phyloP scores from a whole-genome alignment of 2,797 vertebrate genomes.

The Margarornis squamiger region DNA sequence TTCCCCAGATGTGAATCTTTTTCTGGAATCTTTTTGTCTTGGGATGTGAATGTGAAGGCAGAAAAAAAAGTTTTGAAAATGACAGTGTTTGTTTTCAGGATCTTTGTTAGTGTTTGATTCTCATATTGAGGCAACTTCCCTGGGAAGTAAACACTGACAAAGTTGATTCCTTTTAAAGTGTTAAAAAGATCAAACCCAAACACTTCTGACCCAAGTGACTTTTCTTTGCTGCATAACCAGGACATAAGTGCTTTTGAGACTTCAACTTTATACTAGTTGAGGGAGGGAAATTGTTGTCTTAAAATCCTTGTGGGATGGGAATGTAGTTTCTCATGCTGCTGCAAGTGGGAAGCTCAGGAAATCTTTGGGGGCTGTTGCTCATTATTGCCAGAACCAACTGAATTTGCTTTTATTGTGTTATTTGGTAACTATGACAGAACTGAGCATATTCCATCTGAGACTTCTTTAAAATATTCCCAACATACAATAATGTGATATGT shows the following conservation, averaged over 20 bases:
- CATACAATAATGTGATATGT: neutral
- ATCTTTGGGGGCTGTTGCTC: slow-evolving; percentile 26
- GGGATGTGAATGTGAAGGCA: neutral
- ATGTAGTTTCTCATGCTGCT: slow-evolving; percentile 45
- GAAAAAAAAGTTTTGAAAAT: neutral
- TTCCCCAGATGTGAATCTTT: neutral
- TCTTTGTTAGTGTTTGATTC: neutral
- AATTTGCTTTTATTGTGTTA: neutral
- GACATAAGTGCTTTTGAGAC: slow-evolving; percentile 29
- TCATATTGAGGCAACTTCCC: neutral
- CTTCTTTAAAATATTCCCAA: neutral
- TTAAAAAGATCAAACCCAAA: neutral
- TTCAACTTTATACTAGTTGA: slow-evolving; percentile 7
- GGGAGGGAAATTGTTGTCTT: slow-evolving; percentile 20
- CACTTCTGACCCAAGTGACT: neutral
- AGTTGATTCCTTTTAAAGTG: neutral
- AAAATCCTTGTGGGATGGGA: slow-evolving; percentile 45
- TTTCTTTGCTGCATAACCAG: neutral
- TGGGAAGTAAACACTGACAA: neutral
- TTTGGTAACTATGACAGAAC: neutral
- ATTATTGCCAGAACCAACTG: slow-evolving; percentile 5
- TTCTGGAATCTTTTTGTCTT: neutral
- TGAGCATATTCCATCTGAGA: neutral
- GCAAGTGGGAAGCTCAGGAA: slow-evolving; percentile 34
- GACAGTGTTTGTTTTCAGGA: neutral